phyloP scores from a whole-genome alignment of 2,888 invertebrate species.

The Cantharis flavilabris region DNA sequence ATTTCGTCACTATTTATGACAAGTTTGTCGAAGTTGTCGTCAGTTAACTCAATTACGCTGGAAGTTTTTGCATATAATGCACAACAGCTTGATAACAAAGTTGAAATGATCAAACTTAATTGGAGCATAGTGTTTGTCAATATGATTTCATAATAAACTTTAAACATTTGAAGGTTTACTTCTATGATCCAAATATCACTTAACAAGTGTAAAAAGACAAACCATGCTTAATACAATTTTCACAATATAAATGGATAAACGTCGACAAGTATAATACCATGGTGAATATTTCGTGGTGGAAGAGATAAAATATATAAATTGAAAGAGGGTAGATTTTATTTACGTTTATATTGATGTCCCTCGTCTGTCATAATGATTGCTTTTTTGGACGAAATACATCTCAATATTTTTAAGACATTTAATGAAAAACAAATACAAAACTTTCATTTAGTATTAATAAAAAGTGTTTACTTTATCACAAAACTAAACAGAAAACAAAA shows the following conservation, averaged over 20 bases:
- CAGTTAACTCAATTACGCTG: constrained; percentile 85
- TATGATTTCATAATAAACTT: neutral
- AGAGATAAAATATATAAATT: constrained; percentile 29
- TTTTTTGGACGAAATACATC: neutral
- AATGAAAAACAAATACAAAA: neutral
- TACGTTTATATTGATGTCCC: constrained; percentile 7
- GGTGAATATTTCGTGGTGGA: constrained; percentile 20
- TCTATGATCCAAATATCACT: neutral
- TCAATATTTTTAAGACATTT: neutral
- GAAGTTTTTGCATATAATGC: constrained; percentile 71
- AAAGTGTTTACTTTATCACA: neutral
- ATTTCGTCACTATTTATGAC: constrained; percentile 84
- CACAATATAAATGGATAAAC: constrained; percentile 2
- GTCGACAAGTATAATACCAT: constrained; percentile 11
- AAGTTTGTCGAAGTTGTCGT: constrained; percentile 82
- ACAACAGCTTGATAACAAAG: constrained; percentile 43
- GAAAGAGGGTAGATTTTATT: constrained; percentile 20
- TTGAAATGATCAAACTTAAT: neutral
- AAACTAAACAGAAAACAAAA: neutral
- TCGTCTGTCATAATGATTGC: constrained; percentile 1
- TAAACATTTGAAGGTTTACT: neutral
- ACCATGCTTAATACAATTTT: neutral
- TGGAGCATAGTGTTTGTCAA: neutral
- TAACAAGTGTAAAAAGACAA: neutral
- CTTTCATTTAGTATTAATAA: neutral